A percentile compares a stretch with the other conserved stretches of the same genome.
phyloP scores from a whole-genome alignment of 1,140 invertebrate species.

The Drosophila eugracilis region DNA sequence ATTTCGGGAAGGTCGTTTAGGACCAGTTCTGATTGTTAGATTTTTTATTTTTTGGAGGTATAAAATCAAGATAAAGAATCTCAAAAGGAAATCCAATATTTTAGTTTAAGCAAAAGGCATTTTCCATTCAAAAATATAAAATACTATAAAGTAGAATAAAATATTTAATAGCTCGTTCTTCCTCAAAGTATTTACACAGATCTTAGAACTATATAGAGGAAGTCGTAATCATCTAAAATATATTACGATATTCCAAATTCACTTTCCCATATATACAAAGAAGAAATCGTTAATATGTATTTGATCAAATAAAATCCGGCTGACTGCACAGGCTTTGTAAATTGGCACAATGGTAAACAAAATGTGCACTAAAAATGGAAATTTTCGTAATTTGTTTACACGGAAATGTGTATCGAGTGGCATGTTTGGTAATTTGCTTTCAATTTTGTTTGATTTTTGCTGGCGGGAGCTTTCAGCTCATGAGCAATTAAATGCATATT shows the following conservation, averaged over 20 bases:
- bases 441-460: slow-evolving; percentile 50
- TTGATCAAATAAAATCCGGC: slow-evolving; percentile 26
- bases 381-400: slow-evolving; percentile 57
- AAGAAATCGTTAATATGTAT: slow-evolving; percentile 24
- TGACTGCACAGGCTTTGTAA: slow-evolving; percentile 12
- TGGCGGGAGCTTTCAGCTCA: slow-evolving; percentile 25
- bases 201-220: slow-evolving; percentile 4
- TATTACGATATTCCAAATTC: slow-evolving; percentile 13
- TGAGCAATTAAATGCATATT: slow-evolving; percentile 39
- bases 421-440: slow-evolving; percentile 51
- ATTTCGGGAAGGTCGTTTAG: slow-evolving; percentile 11
- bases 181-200: not conserved
- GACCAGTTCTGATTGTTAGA: not conserved
- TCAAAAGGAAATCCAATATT: no score
- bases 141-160: not conserved
- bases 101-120: no score
- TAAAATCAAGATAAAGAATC: no score
- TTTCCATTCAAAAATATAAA: no score
- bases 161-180: not conserved
- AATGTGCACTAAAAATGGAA: slow-evolving; percentile 46
- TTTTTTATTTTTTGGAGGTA: not conserved
- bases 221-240: slow-evolving; percentile 15
- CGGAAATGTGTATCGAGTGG: slow-evolving; percentile 37
- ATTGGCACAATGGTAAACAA: slow-evolving; percentile 42
- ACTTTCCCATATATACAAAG: slow-evolving; percentile 20